Base-by-base conservation (phyloP, 2,888 invertebrate genomes). In the Tetragonisca angustula region DNA sequence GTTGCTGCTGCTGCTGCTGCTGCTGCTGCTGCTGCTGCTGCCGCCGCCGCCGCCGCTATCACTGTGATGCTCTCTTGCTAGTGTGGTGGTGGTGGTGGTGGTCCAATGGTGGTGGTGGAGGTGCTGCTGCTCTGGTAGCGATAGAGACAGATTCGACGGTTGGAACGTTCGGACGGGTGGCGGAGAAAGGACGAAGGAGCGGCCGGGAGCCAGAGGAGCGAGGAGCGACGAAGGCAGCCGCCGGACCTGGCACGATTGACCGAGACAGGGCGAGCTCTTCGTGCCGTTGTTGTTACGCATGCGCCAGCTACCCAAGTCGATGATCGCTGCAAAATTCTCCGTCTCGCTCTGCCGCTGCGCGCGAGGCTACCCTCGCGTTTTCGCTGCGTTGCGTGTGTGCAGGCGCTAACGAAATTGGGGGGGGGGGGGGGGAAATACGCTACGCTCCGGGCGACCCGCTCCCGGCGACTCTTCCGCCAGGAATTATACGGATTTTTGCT, bases 281-380 rank as follows among this genome's bases (percentile, higher is more conserved):
- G 90, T 32, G 19, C 4, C 73, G 85, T 76, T 79, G 86, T 87
- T 87, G 89, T 84, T 86, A 86, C 87, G 87, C 87, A 87, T 85
- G 90, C 89, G 90, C 24, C 89, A 82, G 85, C 88, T 81, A 85
- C 83, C 85, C 87, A 75, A 90, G 88, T 88, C 85, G 89, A 90
- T 88, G 89, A 90, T 90, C 90, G 89, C 87, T 88, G 89, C 88
- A 88, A 89, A 87, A 85, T 84, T 81, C 65, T 84, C 89, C 79
- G 79, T 76, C 83, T 87, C 85, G 77, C 86, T 87, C 83, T 79
- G 72, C 59, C 81, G 68, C 79, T 73, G 79, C 71, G 84, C 86
- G 84, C 86, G 69, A 61, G 52, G n/a, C 71, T 21, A 64, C 76
- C 76, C 76, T 76, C 73, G 61, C 52, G 52, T 62, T 65, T 32